These are phyloP conservation scores for Poeciliopsis infans DNA, from an alignment of 2,797 vertebrate genomes.

Conservation along the genomic window DNA sequence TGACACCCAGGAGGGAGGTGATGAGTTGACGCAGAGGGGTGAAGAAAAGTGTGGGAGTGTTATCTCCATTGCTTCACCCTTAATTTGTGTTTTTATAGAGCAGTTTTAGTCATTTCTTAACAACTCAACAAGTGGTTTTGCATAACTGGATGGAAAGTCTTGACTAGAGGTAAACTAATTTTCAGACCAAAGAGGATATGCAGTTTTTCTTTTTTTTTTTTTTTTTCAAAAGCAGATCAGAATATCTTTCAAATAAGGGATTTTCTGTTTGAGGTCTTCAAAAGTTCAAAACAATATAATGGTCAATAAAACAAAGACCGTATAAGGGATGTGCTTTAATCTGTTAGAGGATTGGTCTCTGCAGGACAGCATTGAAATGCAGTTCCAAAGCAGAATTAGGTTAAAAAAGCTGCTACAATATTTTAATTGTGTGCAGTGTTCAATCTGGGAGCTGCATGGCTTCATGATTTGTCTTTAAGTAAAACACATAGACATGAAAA, in stretches of 20 bases:
- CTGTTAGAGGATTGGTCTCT: neutral
- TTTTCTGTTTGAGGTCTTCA: neutral
- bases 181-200: neutral
- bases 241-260: neutral
- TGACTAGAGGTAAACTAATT: neutral
- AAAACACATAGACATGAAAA: neutral
- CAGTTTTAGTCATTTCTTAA: neutral
- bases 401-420: neutral
- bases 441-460: neutral
- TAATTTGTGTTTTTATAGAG: neutral
- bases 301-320: neutral
- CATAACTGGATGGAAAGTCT: neutral
- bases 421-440: neutral
- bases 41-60: slow-evolving; percentile 58
- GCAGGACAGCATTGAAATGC: neutral
- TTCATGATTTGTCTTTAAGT: neutral
- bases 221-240: neutral
- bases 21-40: slow-evolving; percentile 69
- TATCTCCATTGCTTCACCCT: slow-evolving; percentile 48
- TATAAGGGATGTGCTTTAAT: neutral
- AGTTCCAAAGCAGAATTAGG: neutral
- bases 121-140: neutral
- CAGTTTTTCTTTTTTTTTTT: neutral
- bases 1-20: slow-evolving; percentile 71
- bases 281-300: neutral